Percentiles rank a stretch among this genome's conserved stretches.
Evolutionary conservation across 2,797 vertebrate species (phyloP).

Genomic region (Micrastur ruficollis): DNA sequence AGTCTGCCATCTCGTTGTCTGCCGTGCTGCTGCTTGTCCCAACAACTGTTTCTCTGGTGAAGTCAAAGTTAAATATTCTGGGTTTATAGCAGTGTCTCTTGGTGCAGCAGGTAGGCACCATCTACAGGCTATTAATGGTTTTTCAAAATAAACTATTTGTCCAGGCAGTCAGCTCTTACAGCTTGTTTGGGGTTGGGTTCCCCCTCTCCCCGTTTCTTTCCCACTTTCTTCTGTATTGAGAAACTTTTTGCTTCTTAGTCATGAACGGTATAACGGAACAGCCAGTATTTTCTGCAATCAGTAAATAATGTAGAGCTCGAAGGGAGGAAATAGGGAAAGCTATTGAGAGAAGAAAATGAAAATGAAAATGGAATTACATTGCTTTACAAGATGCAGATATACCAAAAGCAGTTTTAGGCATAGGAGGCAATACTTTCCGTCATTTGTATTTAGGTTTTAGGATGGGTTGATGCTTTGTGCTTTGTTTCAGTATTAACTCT

Average conservation of each 20-base stretch:
- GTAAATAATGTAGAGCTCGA: background rate
- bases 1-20: background rate
- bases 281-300: background rate
- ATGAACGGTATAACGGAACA: background rate
- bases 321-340: background rate
- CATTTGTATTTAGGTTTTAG: background rate
- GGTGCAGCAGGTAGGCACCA: background rate
- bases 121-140: background rate
- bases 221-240: background rate
- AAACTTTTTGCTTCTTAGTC: background rate
- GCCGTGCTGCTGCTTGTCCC: background rate
- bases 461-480: background rate
- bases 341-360: background rate
- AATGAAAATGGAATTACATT: slow-evolving; percentile 23
- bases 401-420: background rate
- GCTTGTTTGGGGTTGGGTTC: too few relatives aligned
- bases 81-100: background rate
- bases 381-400: background rate
- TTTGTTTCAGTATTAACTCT: background rate
- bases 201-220: fast-evolving
- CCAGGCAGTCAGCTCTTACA: background rate
- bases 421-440: background rate
- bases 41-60: background rate
- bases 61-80: background rate
- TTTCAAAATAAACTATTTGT: background rate